Evolutionary conservation across 37 sponge, comb jelly and placozoan species (phyloP).

Genomic region (Ianthella basta): DNA sequence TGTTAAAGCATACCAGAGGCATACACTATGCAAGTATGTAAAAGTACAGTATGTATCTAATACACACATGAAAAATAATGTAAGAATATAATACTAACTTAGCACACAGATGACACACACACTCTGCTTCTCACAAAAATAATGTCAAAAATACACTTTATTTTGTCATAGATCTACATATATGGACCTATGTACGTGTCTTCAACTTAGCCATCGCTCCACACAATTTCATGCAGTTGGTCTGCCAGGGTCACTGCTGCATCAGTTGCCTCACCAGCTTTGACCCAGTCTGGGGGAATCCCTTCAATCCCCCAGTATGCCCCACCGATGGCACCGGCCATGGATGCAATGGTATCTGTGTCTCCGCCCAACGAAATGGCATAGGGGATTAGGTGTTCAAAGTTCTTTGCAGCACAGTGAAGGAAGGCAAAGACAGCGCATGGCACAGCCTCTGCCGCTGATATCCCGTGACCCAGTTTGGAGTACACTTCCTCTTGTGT

Average conservation of each 20-base stretch:
- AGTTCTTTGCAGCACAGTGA: constrained; percentile 33
- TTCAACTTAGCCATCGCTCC: no score
- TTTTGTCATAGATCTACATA: no score
- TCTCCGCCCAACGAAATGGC: constrained; percentile 85
- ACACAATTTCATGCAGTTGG: constrained; percentile 42
- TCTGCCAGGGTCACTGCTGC: constrained; percentile 47
- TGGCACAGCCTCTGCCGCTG: constrained; percentile 71
- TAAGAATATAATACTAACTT: no score
- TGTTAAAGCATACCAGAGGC: no score
- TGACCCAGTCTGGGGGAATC: constrained; percentile 68
- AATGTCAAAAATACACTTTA: no score
- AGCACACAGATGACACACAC: no score
- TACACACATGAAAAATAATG: no score
- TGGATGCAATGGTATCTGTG: constrained; percentile 85
- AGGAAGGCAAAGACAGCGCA: constrained; percentile 82
- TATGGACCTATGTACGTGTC: no score
- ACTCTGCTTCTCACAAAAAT: no score
- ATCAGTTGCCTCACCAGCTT: constrained; percentile 41
- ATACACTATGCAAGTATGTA: no score
- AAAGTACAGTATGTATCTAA: no score
- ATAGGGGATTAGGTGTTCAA: constrained; percentile 63
- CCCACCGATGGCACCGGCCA: constrained; percentile 87
- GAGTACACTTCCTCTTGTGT: constrained; percentile 44
- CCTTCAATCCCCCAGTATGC: constrained; percentile 65
- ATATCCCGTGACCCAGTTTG: constrained; percentile 62